phyloP scores from a whole-genome alignment of 2,888 invertebrate genomes.

The Silvanus unidentatus region DNA sequence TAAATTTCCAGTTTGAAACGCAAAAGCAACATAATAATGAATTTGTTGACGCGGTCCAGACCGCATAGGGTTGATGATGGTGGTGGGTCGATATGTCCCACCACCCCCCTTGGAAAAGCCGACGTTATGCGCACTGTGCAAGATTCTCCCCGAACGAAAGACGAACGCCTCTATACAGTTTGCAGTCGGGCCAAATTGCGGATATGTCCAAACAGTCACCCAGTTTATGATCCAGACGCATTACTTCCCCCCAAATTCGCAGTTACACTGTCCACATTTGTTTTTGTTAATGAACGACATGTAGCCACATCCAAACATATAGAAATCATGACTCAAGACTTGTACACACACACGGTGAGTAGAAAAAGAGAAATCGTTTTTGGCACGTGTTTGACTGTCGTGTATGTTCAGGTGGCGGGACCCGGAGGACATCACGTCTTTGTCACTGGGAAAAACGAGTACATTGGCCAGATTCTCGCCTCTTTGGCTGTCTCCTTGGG shows the following conservation, averaged over 20 bases:
- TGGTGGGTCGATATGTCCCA: constrained; percentile 33
- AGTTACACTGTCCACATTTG: background rate
- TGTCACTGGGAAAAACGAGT: constrained; percentile 39
- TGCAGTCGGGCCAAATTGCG: constrained; percentile 23
- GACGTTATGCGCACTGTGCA: constrained; percentile 8
- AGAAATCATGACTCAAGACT: constrained; percentile 36
- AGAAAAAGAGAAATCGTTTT: background rate
- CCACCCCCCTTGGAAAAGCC: constrained; percentile 7
- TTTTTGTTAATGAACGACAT: background rate
- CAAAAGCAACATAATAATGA: constrained; percentile 35
- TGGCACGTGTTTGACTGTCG: background rate
- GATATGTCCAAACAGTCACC: constrained; percentile 11
- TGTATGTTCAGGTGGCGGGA: constrained; percentile 34
- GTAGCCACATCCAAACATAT: background rate
- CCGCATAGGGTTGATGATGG: constrained; percentile 32
- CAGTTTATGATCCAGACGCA: too few relatives aligned
- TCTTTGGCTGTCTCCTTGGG: constrained; percentile 74
- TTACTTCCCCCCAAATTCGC: background rate
- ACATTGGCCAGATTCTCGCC: constrained; percentile 61
- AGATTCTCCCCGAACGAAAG: too few relatives aligned
- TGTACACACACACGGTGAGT: constrained; percentile 38
- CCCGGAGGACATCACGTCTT: constrained; percentile 38
- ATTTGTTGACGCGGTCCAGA: constrained; percentile 39
- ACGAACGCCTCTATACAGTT: constrained; percentile 8
- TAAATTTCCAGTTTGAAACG: constrained; percentile 25